A percentile compares a stretch with the other conserved stretches of the same genome.
These are phyloP conservation scores for Pristionchus fissidentatus DNA, from an alignment of 2,888 invertebrate species.

Conservation along the genomic window DNA sequence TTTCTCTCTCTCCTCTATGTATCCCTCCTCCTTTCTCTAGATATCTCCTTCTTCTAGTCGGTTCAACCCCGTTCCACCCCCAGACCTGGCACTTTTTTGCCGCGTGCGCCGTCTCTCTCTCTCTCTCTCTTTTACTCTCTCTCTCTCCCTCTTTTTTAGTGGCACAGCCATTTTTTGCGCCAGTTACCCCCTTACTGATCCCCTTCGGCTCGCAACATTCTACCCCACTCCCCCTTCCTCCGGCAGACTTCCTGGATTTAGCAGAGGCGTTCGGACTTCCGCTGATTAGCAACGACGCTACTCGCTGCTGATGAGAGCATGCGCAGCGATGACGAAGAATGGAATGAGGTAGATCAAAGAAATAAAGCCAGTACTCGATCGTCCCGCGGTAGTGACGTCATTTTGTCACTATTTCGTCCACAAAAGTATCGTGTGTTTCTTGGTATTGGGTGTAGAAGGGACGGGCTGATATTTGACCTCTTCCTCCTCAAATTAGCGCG, in stretches of 20 bases:
- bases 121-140: neutral
- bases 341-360: conserved; percentile 36
- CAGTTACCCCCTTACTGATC: neutral
- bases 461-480: conserved; percentile 29
- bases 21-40: neutral
- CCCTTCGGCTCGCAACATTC: neutral
- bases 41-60: conserved; percentile 1
- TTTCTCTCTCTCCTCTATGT: neutral
- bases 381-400: too few relatives aligned
- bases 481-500: too few relatives aligned
- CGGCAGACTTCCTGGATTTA: conserved; percentile 17
- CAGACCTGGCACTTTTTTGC: conserved; percentile 14
- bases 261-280: neutral
- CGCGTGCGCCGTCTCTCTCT: neutral
- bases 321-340: neutral
- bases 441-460: too few relatives aligned
- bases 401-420: too few relatives aligned
- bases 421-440: too few relatives aligned
- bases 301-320: conserved; percentile 19
- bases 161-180: conserved; percentile 9
- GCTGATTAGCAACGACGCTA: neutral
- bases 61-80: neutral
- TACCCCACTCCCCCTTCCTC: too few relatives aligned
- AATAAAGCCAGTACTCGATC: too few relatives aligned
- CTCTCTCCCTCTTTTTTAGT: neutral